These are phyloP conservation scores for Auanema freiburgensis DNA, from an alignment of 2,888 invertebrate species.

Conservation along the genomic window DNA sequence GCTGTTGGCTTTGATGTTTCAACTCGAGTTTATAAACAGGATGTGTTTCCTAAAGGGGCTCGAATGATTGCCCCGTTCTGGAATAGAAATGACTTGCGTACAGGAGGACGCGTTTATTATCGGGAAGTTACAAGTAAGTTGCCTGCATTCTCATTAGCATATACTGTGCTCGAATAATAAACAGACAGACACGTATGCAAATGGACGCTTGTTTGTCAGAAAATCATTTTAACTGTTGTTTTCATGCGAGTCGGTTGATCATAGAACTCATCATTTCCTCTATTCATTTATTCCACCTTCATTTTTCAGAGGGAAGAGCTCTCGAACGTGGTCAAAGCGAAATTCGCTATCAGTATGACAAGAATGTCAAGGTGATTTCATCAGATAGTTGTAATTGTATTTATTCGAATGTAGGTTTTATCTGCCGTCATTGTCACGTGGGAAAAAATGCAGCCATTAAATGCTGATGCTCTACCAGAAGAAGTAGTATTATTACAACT, in stretches of 20 bases:
- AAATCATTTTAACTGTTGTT: no score
- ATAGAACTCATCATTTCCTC: no score
- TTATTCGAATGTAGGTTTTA: constrained; percentile 13
- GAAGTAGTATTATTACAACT: constrained; percentile 29
- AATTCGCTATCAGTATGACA: constrained; percentile 64
- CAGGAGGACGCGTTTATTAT: constrained; percentile 62
- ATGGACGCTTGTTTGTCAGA: not conserved
- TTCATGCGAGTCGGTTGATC: no score
- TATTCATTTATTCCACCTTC: not conserved
- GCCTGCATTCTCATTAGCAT: not conserved
- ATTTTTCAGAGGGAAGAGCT: constrained; percentile 54
- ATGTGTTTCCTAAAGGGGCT: constrained; percentile 28
- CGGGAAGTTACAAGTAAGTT: constrained; percentile 58
- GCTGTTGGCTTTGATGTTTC: constrained; percentile 59
- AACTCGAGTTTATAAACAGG: constrained; percentile 45
- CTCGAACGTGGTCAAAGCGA: constrained; percentile 63
- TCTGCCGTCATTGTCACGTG: constrained; percentile 59
- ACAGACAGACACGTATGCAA: not conserved
- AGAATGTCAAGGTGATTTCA: constrained; percentile 49
- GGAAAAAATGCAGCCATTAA: constrained; percentile 63
- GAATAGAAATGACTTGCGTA: constrained; percentile 63
- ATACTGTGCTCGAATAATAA: not conserved
- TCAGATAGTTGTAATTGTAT: constrained; percentile 17
- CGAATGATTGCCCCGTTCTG: constrained; percentile 63
- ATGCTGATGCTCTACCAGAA: constrained; percentile 49